These are phyloP conservation scores for Dugesia japonica DNA, from an alignment of 2,888 invertebrate genomes.

Conservation along the genomic window DNA sequence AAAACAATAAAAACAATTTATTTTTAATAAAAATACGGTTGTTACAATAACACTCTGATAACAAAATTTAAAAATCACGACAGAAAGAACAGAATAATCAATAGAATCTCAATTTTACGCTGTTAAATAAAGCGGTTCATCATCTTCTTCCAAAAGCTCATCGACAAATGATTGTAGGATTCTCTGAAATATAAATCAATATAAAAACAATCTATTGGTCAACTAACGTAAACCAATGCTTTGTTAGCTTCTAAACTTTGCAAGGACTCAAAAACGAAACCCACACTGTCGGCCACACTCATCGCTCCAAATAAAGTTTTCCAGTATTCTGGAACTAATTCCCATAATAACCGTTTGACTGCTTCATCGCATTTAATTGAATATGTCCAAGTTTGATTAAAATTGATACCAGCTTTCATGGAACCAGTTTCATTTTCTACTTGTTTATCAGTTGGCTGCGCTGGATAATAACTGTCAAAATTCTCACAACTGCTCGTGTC, in stretches of 20 bases:
- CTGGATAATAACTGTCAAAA: background rate
- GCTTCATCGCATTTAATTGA: constrained; percentile 2
- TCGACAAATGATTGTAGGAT: background rate
- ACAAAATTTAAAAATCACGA: no score
- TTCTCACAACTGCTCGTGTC: background rate
- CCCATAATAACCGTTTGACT: background rate
- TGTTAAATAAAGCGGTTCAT: constrained; percentile 3
- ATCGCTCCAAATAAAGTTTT: constrained; percentile 1
- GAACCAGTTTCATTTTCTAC: background rate
- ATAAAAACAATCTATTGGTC: background rate
- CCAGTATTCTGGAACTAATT: background rate
- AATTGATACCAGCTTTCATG: background rate
- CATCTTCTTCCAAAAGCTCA: background rate
- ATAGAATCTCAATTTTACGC: background rate
- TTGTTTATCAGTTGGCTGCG: background rate
- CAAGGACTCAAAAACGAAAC: background rate
- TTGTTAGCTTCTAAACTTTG: constrained; percentile 9
- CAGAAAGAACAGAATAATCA: no score
- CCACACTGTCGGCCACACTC: background rate
- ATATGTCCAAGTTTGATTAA: background rate
- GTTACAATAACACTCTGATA: no score
- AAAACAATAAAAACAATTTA: no score
- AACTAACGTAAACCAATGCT: background rate
- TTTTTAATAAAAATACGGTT: no score
- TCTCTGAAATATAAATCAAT: background rate